Percentiles rank a stretch among this genome's conserved stretches.
Evolutionary conservation across 2,113 vertebrate genomes (phyloP).

Genomic region (Mormoops blainvillei): DNA sequence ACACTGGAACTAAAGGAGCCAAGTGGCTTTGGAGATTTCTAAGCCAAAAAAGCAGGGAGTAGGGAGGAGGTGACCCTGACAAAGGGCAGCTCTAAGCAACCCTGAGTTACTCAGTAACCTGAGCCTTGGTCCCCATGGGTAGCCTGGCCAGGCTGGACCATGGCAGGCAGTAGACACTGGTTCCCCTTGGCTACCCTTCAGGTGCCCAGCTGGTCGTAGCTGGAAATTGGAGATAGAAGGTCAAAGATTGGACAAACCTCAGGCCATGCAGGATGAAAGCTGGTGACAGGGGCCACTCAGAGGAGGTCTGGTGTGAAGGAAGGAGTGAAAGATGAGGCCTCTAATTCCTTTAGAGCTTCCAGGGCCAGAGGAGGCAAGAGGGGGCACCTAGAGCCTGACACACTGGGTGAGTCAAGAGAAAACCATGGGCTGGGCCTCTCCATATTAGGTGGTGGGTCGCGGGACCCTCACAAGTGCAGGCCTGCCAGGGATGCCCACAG

Average conservation of each 20-base stretch:
- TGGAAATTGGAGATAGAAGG: slow-evolving; percentile 16
- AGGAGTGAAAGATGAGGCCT: not conserved
- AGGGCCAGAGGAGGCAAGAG: not conserved
- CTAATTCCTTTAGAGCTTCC: not conserved
- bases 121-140: not conserved
- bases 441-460: not conserved
- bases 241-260: not conserved
- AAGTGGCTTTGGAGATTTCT: not conserved
- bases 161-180: not conserved
- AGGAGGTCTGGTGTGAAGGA: not conserved
- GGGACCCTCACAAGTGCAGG: not conserved
- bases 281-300: not conserved
- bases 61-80: not conserved
- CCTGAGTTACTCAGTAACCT: slow-evolving; percentile 44
- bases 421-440: not conserved
- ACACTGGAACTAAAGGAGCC: not conserved
- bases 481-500: not conserved
- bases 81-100: not conserved
- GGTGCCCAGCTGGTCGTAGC: not conserved
- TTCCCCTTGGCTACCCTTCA: slow-evolving; percentile 9
- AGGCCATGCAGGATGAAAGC: not conserved
- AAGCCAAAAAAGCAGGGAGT: not conserved
- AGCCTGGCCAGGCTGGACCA: not conserved
- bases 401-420: not conserved
- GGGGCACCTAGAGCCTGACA: not conserved